A percentile compares a stretch with the other conserved stretches of the same genome.
Evolutionary conservation across 2,113 vertebrate genomes (phyloP).

Genomic region (Paracanthobrama guichenoti): DNA sequence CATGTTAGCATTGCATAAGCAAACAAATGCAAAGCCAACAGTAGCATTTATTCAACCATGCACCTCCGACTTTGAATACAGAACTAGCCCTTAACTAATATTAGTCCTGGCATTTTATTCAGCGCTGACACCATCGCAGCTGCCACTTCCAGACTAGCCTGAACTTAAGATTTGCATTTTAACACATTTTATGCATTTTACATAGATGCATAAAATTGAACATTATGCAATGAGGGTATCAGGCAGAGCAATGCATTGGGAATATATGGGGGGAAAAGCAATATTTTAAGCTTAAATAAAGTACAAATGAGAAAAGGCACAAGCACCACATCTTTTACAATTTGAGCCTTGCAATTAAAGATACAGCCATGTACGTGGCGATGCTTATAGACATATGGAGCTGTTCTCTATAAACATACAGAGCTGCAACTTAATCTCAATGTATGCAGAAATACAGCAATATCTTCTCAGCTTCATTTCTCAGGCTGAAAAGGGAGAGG

Average conservation of each 20-base stretch:
- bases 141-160: not conserved
- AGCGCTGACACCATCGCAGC: not conserved
- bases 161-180: not conserved
- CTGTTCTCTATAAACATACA: not conserved
- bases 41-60: not conserved
- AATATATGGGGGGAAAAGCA: not conserved
- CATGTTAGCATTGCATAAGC: not conserved
- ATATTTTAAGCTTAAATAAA: not conserved
- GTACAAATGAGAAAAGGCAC: not conserved
- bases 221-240: not conserved
- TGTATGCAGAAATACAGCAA: slow-evolving; percentile 9
- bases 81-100: not conserved
- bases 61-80: not conserved
- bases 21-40: not conserved
- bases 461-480: slow-evolving; percentile 14
- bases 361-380: not conserved
- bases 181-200: not conserved
- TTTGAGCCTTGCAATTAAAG: not conserved
- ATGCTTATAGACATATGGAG: not conserved
- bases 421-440: slow-evolving; percentile 1
- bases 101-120: not conserved
- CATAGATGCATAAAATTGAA: not conserved
- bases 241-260: not conserved
- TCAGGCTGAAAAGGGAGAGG: not conserved
- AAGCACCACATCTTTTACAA: not conserved